Conservation (phyloP, 2,797 vertebrate species). For the Ispidina lecontei region DNA sequence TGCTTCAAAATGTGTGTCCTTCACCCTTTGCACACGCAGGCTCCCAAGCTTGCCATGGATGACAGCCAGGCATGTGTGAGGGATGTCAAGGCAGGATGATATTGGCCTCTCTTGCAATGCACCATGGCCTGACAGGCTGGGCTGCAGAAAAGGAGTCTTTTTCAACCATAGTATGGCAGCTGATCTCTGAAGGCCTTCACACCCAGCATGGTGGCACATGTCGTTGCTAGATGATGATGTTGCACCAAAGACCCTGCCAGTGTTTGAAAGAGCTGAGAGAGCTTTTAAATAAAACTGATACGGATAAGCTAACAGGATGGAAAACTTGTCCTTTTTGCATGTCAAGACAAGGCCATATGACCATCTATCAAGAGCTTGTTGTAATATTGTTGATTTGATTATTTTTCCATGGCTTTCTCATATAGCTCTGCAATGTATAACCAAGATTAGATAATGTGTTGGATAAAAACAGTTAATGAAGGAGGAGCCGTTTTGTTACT, state of each 20-base stretch:
- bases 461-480: slow-evolving; percentile 25
- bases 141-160: background rate
- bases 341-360: background rate
- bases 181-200: background rate
- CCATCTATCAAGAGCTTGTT: background rate
- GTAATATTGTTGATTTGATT: slow-evolving; percentile 9
- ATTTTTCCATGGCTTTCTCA: slow-evolving; percentile 52
- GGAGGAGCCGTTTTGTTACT: slow-evolving; percentile 27
- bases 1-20: background rate
- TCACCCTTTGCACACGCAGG: background rate
- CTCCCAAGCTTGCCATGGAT: background rate
- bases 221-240: background rate
- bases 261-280: background rate
- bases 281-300: background rate
- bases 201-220: background rate
- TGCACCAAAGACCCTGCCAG: background rate
- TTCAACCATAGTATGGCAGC: fast-evolving
- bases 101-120: background rate
- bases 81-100: fast-evolving
- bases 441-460: slow-evolving; percentile 34
- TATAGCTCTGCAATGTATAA: slow-evolving; percentile 40
- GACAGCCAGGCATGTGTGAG: background rate
- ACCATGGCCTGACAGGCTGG: background rate
- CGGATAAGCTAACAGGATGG: background rate
- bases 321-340: background rate